phyloP scores from a whole-genome alignment of 1,140 invertebrate species.

The Aphis craccivora region DNA sequence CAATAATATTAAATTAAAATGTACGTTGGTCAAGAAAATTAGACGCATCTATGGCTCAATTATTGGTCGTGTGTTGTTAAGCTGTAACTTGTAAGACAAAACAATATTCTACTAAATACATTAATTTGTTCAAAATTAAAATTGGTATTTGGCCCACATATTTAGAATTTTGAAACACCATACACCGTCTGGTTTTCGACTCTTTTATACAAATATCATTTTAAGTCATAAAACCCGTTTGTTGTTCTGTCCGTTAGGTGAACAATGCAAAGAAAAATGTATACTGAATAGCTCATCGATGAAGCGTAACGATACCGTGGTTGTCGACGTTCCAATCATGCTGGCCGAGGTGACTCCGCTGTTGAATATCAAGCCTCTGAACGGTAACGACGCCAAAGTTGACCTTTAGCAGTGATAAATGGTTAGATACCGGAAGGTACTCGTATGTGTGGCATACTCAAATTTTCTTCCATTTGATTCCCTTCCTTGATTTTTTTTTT shows the following conservation, averaged over 20 bases:
- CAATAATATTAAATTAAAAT: neutral
- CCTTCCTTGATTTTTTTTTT: neutral
- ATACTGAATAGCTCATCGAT: neutral
- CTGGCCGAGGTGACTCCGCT: conserved; percentile 14
- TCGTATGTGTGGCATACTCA: neutral
- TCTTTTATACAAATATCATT: neutral
- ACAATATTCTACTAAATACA: neutral
- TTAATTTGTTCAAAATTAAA: neutral
- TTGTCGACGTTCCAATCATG: conserved; percentile 5
- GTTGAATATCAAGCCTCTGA: neutral
- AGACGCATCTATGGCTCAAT: neutral
- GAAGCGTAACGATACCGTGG: neutral
- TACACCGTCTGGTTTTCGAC: neutral
- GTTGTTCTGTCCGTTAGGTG: neutral
- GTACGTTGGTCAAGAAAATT: neutral
- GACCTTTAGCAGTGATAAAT: neutral
- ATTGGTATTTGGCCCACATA: neutral
- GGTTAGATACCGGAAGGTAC: neutral
- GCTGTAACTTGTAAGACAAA: neutral
- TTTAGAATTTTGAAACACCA: neutral
- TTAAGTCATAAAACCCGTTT: neutral
- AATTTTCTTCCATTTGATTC: neutral
- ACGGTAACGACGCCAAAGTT: neutral
- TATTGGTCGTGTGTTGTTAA: neutral
- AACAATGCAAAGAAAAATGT: conserved; percentile 15